A percentile compares a stretch with the other conserved stretches of the same genome.
These are phyloP conservation scores for Oreotrochilus melanogaster DNA, from an alignment of 2,113 vertebrate genomes.

Conservation along the genomic window DNA sequence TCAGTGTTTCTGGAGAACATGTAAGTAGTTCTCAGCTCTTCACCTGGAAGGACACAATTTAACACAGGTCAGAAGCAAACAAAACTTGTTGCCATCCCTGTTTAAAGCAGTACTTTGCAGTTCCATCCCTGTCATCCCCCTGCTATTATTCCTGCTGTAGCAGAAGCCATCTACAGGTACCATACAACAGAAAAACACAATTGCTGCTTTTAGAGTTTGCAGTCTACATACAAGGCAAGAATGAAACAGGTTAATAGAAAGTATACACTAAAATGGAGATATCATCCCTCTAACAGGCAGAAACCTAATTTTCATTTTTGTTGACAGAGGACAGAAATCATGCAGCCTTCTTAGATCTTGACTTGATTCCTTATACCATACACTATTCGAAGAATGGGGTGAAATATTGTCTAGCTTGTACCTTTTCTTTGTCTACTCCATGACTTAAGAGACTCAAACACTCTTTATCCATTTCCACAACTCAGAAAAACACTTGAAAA, in stretches of 20 bases:
- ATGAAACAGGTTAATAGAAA: background rate
- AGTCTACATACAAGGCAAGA: background rate
- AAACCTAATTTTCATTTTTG: background rate
- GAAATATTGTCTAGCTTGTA: background rate
- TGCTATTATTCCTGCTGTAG: background rate
- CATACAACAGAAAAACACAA: background rate
- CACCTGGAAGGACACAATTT: background rate
- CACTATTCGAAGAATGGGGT: background rate
- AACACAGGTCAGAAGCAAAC: background rate
- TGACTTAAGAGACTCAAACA: background rate
- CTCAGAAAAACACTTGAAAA: conserved; percentile 22
- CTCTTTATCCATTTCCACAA: background rate
- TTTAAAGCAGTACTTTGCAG: background rate
- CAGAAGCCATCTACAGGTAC: background rate
- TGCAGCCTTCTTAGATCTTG: background rate
- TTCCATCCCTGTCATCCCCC: background rate
- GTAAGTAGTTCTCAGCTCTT: background rate
- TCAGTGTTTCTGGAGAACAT: background rate
- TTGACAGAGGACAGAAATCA: background rate
- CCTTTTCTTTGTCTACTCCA: background rate
- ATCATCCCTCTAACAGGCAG: background rate
- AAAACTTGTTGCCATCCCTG: background rate
- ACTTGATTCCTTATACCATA: background rate
- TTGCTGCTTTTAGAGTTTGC: background rate
- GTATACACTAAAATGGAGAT: background rate